Percentiles rank a stretch among this genome's conserved stretches.
phyloP scores from a whole-genome alignment of 30 jellyfish, hydroid and myxozoan species.

The Rhopilema esculentum region DNA sequence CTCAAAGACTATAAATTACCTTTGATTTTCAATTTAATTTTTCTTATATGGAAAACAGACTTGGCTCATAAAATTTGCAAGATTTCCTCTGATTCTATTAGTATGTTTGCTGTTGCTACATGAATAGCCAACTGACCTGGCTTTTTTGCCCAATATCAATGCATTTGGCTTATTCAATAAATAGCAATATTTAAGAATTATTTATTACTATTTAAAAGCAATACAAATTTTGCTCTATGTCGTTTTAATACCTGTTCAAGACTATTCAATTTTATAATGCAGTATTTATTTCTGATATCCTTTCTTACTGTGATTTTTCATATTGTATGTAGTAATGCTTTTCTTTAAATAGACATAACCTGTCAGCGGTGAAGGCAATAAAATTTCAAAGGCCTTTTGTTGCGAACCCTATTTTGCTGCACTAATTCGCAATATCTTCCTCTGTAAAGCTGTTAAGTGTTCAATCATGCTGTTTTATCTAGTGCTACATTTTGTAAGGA shows the following conservation, averaged over 20 bases:
- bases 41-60: slow-evolving; percentile 18
- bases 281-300: too few relatives aligned
- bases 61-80: slow-evolving; percentile 19
- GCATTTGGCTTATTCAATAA: neutral
- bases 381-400: too few relatives aligned
- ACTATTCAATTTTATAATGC: neutral
- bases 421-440: too few relatives aligned
- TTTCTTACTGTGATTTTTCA: too few relatives aligned
- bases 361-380: too few relatives aligned
- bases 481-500: too few relatives aligned
- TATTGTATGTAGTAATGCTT: too few relatives aligned
- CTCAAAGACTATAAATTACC: slow-evolving; percentile 38
- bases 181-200: neutral
- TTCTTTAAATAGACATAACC: neutral
- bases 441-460: too few relatives aligned
- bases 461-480: too few relatives aligned
- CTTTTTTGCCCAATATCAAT: neutral
- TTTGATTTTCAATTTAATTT: slow-evolving; percentile 21
- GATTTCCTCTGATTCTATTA: slow-evolving; percentile 15
- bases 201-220: neutral
- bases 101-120: neutral
- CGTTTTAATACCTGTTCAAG: too few relatives aligned
- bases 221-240: too few relatives aligned
- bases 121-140: neutral
- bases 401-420: too few relatives aligned